Percentiles rank a stretch among this genome's conserved stretches.
phyloP scores from a whole-genome alignment of 2,888 invertebrate species.

The Meiosimyza platycephala region DNA sequence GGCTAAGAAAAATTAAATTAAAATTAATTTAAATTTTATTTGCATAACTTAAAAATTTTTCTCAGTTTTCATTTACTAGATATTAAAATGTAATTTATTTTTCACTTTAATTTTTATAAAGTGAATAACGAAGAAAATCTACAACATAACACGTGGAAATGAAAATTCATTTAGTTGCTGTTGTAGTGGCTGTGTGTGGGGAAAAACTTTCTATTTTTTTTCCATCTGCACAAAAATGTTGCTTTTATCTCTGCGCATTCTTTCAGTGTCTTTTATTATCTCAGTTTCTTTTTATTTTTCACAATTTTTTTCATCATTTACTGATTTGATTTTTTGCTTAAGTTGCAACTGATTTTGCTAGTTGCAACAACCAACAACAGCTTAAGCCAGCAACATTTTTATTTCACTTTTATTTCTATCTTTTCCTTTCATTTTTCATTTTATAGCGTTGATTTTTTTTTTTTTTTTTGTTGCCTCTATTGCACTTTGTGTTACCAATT shows the following conservation, averaged over 20 bases:
- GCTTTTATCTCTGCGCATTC: background rate
- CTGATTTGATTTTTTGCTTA: background rate
- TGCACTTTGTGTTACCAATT: background rate
- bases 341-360: conserved; percentile 1
- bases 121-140: too few relatives aligned
- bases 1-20: too few relatives aligned
- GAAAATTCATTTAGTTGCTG: too few relatives aligned
- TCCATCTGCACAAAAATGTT: conserved; percentile 4
- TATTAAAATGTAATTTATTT: too few relatives aligned
- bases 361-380: conserved; percentile 5
- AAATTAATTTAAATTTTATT: too few relatives aligned
- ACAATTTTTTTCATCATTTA: background rate
- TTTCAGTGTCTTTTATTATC: background rate
- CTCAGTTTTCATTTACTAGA: too few relatives aligned
- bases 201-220: background rate
- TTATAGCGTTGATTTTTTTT: background rate
- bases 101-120: too few relatives aligned
- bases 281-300: background rate
- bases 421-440: background rate
- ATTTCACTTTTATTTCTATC: background rate
- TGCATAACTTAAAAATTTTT: too few relatives aligned
- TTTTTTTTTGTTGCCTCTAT: too few relatives aligned
- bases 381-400: conserved; percentile 3
- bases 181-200: too few relatives aligned
- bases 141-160: too few relatives aligned